phyloP scores from a whole-genome alignment of 2,113 vertebrate species.

The Pluvialis apricaria region DNA sequence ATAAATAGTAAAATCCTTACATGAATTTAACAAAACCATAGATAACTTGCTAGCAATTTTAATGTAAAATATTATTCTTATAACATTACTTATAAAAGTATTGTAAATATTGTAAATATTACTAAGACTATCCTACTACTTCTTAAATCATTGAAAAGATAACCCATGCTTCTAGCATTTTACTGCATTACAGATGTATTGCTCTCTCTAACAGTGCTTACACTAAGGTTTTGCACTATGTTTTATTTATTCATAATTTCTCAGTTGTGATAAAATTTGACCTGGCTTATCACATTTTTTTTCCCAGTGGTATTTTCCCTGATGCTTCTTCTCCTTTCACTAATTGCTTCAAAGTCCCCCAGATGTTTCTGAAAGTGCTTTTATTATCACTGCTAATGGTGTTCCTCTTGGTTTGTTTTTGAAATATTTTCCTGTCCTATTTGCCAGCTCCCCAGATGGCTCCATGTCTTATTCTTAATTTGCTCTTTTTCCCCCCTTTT shows the following conservation, averaged over 20 bases:
- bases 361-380: conserved; percentile 25
- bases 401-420: conserved; percentile 31
- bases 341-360: conserved; percentile 28
- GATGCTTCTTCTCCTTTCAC: not conserved
- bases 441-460: conserved; percentile 35
- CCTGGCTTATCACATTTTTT: not conserved
- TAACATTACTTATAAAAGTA: not conserved
- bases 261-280: not conserved
- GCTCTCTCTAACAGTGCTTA: not conserved
- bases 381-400: conserved; percentile 32
- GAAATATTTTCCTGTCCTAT: conserved; percentile 6
- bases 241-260: conserved; percentile 7
- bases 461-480: conserved; percentile 17
- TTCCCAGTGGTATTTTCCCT: not conserved
- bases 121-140: not conserved
- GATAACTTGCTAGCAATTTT: not conserved
- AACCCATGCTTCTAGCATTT: not conserved
- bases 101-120: not conserved
- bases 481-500: not conserved
- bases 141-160: not conserved
- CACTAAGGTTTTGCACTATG: not conserved
- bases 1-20: not conserved
- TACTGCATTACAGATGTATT: not conserved
- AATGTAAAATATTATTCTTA: not conserved
- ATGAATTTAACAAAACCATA: not conserved